Evolutionary conservation across 2,797 vertebrate genomes (phyloP), one percentile per base, ranked within the genome.

Genomic region (Podarcis lilfordi): DNA sequence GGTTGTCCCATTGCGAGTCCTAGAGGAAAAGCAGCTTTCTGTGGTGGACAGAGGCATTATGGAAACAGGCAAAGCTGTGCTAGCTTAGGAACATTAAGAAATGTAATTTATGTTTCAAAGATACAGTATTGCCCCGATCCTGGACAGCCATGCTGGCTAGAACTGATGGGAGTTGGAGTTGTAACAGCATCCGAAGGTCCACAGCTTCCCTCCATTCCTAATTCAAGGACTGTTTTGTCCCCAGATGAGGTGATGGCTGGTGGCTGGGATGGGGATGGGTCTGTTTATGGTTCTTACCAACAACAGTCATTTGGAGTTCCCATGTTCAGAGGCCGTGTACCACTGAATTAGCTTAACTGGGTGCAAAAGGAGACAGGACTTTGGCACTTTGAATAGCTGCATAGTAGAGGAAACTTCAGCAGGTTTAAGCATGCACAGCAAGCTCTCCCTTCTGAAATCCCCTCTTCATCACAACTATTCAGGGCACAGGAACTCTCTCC

Each of bases 181-280:
- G 3, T 55, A 55, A 55, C 1, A 0, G 50, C 3, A 55, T 1
- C 50, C 0, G 13, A 55, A 55, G 0, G 1, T 55, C 13, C 50
- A 55, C 50, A 55, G 50, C 50, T 55, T 55, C 4, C 50, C 50
- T 3, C 43, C 6, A 29, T 6, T 27, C 40, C 40, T 29, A 17
- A 11, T 50, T 27, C 5, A 25, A 29, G 11, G 23, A 9, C 43
- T 45, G 43, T 45, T 25, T 77, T 27, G 40, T 25, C 25, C 15
- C 40, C 25, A 8, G n/a, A 27, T 45, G 40, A 3, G 9, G 75
- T 45, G 23, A 40, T 29, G 75, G 19, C 40, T 15, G 8, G 1
- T 23, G 25, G 4, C 45, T 15, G 45, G 76, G 17, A 15, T 13
- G 43, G 27, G 43, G 23, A 23, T 37, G 72, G 35, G 13, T 43